These are phyloP conservation scores for Amia ocellicauda DNA, from an alignment of 2,113 vertebrate genomes.

Conservation along the genomic window DNA sequence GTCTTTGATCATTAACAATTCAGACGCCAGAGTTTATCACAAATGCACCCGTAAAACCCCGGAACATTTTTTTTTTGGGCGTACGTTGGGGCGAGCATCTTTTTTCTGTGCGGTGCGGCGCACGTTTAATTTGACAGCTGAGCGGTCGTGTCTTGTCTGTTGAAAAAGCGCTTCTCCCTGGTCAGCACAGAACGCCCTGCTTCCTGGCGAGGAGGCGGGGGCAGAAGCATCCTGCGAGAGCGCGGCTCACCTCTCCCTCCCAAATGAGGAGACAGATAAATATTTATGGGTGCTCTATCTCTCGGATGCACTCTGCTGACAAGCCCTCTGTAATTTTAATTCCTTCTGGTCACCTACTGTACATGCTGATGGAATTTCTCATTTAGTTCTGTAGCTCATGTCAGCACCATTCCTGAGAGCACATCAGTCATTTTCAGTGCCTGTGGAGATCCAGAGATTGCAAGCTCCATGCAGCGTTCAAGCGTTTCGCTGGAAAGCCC, in stretches of 20 bases:
- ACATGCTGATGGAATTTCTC: conserved; percentile 35
- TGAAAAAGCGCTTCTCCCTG: background rate
- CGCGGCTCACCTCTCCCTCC: background rate
- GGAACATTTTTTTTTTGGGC: too few relatives aligned
- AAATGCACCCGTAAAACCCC: background rate
- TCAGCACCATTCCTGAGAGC: conserved; percentile 36
- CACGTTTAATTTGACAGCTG: background rate
- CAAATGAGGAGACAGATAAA: conserved; percentile 21
- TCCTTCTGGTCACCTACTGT: conserved; percentile 36
- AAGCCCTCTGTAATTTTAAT: conserved; percentile 38
- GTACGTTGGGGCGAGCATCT: background rate
- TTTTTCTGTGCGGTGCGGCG: background rate
- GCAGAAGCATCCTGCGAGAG: background rate
- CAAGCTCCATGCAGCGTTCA: conserved; percentile 38
- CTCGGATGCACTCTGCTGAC: conserved; percentile 29
- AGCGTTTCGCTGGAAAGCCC: conserved; percentile 13
- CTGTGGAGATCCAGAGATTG: conserved; percentile 35
- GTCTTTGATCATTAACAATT: conserved; percentile 17
- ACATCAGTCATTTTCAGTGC: conserved; percentile 36
- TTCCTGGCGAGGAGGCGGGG: background rate
- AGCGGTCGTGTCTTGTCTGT: background rate
- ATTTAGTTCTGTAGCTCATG: conserved; percentile 33
- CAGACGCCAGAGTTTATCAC: background rate
- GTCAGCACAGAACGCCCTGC: background rate
- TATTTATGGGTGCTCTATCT: conserved; percentile 28